These are phyloP conservation scores for Chloroclysta siterata DNA, from an alignment of 2,888 invertebrate genomes.

Conservation along the genomic window DNA sequence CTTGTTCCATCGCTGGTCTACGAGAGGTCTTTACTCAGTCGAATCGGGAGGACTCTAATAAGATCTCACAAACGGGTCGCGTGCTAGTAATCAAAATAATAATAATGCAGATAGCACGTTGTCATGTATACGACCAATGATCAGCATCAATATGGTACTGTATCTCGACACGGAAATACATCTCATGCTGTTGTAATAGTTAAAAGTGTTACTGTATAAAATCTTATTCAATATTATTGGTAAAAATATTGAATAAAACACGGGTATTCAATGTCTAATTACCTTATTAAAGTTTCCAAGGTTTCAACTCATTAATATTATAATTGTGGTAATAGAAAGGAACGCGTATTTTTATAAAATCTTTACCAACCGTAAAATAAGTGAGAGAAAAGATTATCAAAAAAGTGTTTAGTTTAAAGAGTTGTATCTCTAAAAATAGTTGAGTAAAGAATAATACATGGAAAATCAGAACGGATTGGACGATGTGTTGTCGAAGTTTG, in stretches of 20 bases:
- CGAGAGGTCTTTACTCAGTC: too few relatives aligned
- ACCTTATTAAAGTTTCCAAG: too few relatives aligned
- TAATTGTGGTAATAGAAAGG: too few relatives aligned
- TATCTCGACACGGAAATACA: not conserved
- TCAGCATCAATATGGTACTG: not conserved
- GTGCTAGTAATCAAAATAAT: not conserved
- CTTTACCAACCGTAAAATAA: too few relatives aligned
- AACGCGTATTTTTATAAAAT: too few relatives aligned
- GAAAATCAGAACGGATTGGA: conserved; percentile 58
- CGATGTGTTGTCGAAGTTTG: conserved; percentile 69
- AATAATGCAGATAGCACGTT: not conserved
- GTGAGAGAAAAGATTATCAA: too few relatives aligned
- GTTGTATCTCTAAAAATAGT: too few relatives aligned
- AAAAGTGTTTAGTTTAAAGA: too few relatives aligned
- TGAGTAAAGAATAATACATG: conserved; percentile 12
- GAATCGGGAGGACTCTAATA: not conserved
- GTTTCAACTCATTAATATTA: too few relatives aligned
- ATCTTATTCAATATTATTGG: not conserved
- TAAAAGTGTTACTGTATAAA: not conserved
- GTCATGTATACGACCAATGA: not conserved
- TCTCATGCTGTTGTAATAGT: not conserved
- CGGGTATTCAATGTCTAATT: not conserved
- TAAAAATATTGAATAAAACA: not conserved
- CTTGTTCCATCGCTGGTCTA: too few relatives aligned
- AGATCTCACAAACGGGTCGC: not conserved